These are phyloP conservation scores for Anguilla pacifica DNA, from an alignment of 2,797 vertebrate species.

Conservation along the genomic window DNA sequence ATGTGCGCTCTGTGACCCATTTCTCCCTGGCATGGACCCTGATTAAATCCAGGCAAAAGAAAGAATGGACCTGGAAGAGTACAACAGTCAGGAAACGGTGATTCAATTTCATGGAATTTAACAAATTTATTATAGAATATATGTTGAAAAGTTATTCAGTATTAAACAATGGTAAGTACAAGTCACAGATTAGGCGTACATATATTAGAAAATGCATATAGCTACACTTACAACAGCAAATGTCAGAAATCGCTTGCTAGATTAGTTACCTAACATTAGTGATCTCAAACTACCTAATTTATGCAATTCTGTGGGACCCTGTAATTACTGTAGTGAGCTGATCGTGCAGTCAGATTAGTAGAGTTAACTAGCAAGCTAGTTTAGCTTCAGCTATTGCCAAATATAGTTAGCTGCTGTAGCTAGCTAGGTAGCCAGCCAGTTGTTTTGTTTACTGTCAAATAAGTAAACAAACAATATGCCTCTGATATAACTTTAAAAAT, in stretches of 20 bases:
- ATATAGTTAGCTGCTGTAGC: no score
- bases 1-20: conserved; percentile 26
- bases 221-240: neutral
- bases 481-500: no score
- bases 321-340: no score
- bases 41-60: conserved; percentile 18
- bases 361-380: no score
- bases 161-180: neutral
- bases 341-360: no score
- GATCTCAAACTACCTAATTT: no score
- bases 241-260: neutral
- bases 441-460: no score
- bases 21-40: conserved; percentile 9
- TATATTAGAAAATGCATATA: neutral
- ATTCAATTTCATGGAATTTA: neutral
- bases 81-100: neutral
- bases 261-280: no score
- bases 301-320: no score
- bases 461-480: no score
- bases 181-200: neutral
- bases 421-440: no score
- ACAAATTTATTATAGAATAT: neutral
- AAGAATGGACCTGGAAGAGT: neutral
- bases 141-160: neutral
- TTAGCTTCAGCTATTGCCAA: no score